Evolutionary conservation across 2,113 vertebrate genomes (phyloP).

Genomic region (Myrmecobius fasciatus): DNA sequence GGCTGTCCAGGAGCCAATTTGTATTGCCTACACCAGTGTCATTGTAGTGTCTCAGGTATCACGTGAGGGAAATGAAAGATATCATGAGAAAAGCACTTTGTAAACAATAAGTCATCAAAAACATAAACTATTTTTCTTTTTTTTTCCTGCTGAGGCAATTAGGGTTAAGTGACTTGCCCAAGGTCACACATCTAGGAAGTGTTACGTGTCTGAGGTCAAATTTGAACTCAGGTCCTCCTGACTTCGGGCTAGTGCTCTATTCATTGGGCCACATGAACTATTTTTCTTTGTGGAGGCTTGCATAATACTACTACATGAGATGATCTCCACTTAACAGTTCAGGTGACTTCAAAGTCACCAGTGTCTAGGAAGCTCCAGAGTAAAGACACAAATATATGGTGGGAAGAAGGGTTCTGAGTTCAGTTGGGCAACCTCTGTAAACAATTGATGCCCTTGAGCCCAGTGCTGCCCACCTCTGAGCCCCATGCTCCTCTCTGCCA

Average conservation of each 20-base stretch:
- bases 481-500: not conserved
- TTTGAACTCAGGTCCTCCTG: no score
- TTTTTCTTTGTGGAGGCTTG: not conserved
- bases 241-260: no score
- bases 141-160: no score
- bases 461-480: constrained; percentile 3
- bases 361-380: not conserved
- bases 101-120: not conserved
- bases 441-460: not conserved
- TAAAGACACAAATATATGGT: not conserved
- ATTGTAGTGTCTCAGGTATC: not conserved
- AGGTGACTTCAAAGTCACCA: not conserved
- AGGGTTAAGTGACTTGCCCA: no score
- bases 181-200: no score
- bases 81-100: not conserved
- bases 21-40: not conserved
- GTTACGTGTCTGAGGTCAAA: no score
- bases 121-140: not conserved
- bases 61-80: not conserved
- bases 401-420: not conserved
- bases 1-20: not conserved
- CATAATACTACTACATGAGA: not conserved
- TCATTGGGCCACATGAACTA: no score
- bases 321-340: not conserved
- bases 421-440: not conserved